These are phyloP conservation scores for Eretmochelys imbricata DNA, from an alignment of 2,113 vertebrate genomes.

Conservation along the genomic window DNA sequence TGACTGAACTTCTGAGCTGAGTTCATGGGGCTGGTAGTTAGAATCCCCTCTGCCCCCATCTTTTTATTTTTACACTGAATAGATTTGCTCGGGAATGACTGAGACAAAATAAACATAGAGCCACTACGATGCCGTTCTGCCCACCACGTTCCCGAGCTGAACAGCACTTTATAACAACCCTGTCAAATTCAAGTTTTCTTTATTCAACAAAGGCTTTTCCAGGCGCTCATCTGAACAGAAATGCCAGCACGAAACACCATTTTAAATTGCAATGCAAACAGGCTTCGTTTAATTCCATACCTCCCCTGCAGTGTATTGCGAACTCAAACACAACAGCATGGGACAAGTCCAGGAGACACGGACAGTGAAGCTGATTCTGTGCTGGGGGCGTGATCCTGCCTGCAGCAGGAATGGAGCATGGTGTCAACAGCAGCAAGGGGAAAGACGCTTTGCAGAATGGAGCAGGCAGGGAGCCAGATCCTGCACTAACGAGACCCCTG, in stretches of 20 bases:
- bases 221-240: neutral
- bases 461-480: neutral
- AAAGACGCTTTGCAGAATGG: neutral
- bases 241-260: neutral
- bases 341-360: neutral
- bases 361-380: neutral
- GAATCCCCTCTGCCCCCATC: neutral
- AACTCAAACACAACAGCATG: neutral
- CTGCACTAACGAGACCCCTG: neutral
- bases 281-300: neutral
- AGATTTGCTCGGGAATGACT: neutral
- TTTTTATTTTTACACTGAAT: fast-evolving
- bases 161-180: neutral
- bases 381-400: neutral
- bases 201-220: neutral
- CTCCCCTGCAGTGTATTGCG: neutral
- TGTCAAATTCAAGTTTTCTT: neutral
- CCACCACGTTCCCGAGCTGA: neutral
- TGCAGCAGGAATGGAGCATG: neutral
- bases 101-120: neutral
- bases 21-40: neutral
- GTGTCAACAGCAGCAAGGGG: neutral
- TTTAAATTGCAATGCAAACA: neutral
- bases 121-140: neutral
- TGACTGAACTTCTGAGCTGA: neutral